phyloP scores from a whole-genome alignment of 2,797 vertebrate species.

The Serranus cabrilla region DNA sequence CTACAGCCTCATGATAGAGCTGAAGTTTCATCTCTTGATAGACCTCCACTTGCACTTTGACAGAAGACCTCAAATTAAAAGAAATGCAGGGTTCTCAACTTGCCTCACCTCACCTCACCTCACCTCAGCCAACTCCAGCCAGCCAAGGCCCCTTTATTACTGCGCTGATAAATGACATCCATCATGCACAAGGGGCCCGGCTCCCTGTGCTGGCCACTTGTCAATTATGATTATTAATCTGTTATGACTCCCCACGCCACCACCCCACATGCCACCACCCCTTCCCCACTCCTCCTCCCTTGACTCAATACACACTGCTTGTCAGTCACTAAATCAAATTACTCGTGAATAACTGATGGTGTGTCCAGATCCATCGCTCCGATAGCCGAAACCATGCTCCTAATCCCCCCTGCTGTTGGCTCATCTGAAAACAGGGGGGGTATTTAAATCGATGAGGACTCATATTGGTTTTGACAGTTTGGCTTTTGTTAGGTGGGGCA shows the following conservation, averaged over 20 bases:
- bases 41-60: constrained; percentile 21
- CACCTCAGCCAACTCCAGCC: constrained; percentile 15
- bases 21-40: constrained; percentile 1
- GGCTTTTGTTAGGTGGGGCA: constrained; percentile 57
- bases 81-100: constrained; percentile 16
- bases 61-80: constrained; percentile 25
- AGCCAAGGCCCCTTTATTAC: constrained; percentile 48
- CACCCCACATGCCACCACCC: constrained; percentile 1
- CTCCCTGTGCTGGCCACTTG: constrained; percentile 45
- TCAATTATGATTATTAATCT: constrained; percentile 71
- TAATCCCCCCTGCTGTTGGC: constrained; percentile 56
- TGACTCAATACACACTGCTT: constrained; percentile 52
- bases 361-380: constrained; percentile 55
- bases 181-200: constrained; percentile 39
- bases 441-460: constrained; percentile 73
- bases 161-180: constrained; percentile 57
- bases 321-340: constrained; percentile 73
- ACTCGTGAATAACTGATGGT: constrained; percentile 69
- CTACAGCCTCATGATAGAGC: constrained; percentile 24
- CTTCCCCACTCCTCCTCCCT: constrained; percentile 7
- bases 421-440: constrained; percentile 48
- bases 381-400: constrained; percentile 45
- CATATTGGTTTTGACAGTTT: constrained; percentile 73
- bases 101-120: not conserved
- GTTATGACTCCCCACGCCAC: constrained; percentile 33